Evolutionary conservation across 2,888 invertebrate species (phyloP).

Genomic region (Drosophila phalerata): DNA sequence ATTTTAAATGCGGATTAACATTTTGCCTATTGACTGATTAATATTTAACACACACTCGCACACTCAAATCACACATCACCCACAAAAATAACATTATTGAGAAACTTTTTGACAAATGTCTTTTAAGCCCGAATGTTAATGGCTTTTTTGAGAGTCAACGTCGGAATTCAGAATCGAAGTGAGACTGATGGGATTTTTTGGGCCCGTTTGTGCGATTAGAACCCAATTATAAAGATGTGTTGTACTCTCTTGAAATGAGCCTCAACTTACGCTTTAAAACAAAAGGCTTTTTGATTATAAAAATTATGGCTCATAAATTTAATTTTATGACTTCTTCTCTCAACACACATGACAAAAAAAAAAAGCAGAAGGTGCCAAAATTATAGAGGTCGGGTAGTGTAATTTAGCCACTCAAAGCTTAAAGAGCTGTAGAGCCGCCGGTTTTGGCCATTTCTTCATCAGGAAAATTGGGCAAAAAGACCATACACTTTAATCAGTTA

Average conservation of each 20-base stretch:
- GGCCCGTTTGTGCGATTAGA: slow-evolving; percentile 72
- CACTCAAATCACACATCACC: slow-evolving; percentile 46
- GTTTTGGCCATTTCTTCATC: slow-evolving; percentile 58
- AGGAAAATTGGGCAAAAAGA: slow-evolving; percentile 57
- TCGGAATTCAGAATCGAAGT: not conserved
- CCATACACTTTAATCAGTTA: slow-evolving; percentile 75
- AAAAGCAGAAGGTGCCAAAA: slow-evolving; percentile 68
- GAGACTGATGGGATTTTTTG: not conserved
- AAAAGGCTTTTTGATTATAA: slow-evolving; percentile 68
- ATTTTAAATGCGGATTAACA: slow-evolving; percentile 72
- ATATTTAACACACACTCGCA: slow-evolving; percentile 54
- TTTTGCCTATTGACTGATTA: slow-evolving; percentile 79
- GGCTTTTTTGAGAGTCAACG: slow-evolving; percentile 34
- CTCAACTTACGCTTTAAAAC: slow-evolving; percentile 35
- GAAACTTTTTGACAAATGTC: slow-evolving; percentile 71
- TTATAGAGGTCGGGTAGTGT: slow-evolving; percentile 41
- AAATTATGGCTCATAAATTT: slow-evolving; percentile 74
- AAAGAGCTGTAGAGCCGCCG: slow-evolving; percentile 39
- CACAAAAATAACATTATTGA: slow-evolving; percentile 47
- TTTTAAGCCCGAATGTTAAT: slow-evolving; percentile 66
- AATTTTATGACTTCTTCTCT: slow-evolving; percentile 76
- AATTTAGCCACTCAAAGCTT: slow-evolving; percentile 66
- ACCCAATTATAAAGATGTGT: slow-evolving; percentile 67
- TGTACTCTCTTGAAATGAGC: slow-evolving; percentile 25
- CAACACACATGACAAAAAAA: not conserved